A percentile compares a stretch with the other conserved stretches of the same genome.
Evolutionary conservation across 2,113 vertebrate species (phyloP).

Genomic region (Malaclemys terrapin): DNA sequence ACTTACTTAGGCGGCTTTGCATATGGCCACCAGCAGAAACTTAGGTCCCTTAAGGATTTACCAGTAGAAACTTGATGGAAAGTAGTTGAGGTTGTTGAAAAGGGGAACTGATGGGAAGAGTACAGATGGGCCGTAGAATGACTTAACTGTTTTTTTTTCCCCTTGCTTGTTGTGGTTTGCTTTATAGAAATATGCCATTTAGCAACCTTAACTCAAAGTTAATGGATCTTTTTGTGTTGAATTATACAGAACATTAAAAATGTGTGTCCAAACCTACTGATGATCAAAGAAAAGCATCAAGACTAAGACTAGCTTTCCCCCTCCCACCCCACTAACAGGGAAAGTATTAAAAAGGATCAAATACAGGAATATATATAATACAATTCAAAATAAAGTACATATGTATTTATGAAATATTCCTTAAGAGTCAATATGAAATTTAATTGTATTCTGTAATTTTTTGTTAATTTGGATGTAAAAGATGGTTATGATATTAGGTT

Average conservation of each 20-base stretch:
- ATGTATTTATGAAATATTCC: accelerated
- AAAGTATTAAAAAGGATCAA: not conserved
- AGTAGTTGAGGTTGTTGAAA: not conserved
- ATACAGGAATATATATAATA: not conserved
- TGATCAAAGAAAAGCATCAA: not conserved
- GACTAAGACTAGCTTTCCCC: not conserved
- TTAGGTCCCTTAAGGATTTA: not conserved
- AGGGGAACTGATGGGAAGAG: not conserved
- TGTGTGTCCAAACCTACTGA: not conserved
- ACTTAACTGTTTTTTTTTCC: not conserved
- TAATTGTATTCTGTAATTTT: not conserved
- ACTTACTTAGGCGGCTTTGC: not conserved
- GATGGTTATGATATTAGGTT: not conserved
- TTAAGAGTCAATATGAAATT: not conserved
- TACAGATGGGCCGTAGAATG: not conserved
- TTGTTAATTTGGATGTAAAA: conserved; percentile 13
- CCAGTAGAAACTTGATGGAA: not conserved
- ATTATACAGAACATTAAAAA: not conserved
- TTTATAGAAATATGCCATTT: not conserved
- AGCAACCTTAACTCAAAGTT: not conserved
- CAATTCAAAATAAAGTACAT: not conserved
- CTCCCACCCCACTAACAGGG: not conserved
- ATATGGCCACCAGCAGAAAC: not conserved
- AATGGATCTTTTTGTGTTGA: not conserved
- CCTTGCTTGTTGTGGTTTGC: not conserved